Base-by-base conservation (phyloP, 2,113 vertebrate genomes). In the Strix uralensis region DNA sequence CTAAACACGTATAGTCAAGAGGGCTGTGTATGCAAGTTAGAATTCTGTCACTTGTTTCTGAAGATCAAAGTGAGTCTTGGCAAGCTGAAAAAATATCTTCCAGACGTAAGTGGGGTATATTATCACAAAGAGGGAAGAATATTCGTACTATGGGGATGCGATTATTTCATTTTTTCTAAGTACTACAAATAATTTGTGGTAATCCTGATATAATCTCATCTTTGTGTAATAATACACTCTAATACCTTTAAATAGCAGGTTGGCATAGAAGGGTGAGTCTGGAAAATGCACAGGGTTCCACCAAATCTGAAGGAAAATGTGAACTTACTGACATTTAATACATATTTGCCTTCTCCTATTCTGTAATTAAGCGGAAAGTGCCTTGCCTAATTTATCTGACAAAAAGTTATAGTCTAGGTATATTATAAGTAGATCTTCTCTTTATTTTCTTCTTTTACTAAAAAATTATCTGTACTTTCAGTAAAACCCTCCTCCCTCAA, bases 171-270 rank as follows among this genome's bases (percentile, higher is more conserved):
- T 92, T 94, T 88, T 30, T 77, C 29, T 74, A 81, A 61, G 30
- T 77, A 30, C 58, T 85, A 65, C 58, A 80, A 70, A 57, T 81
- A 73, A 65, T 18, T 82, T 58, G 57, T 89, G 10, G 7, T 89
- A 92, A 94, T 89, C 86, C 80, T 69, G 65, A 63, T 75, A 79
- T 70, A 94, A 83, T 96, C 79, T 92, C 63, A 47, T 88, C 3
- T 86, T 93, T 47, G 10, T 83, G 42, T 69, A 72, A 54, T 75
- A 70, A 77, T 87, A 20, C n/a, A 62, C 47, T 81, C 57, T 77
- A 95, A 69, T 88, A 52, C 63, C 38, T 87, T 90, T 77, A 90
- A 86, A 79, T 47, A 79, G 27, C 0, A 2, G 10, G 9, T 67
- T 96, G 65, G 26, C 32, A 26, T 62, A 65, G 52, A 74, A 63